These are phyloP conservation scores for Strongylocentrotus purpuratus DNA, from an alignment of 35 echinoderm and acorn worm species.

Conservation along the genomic window DNA sequence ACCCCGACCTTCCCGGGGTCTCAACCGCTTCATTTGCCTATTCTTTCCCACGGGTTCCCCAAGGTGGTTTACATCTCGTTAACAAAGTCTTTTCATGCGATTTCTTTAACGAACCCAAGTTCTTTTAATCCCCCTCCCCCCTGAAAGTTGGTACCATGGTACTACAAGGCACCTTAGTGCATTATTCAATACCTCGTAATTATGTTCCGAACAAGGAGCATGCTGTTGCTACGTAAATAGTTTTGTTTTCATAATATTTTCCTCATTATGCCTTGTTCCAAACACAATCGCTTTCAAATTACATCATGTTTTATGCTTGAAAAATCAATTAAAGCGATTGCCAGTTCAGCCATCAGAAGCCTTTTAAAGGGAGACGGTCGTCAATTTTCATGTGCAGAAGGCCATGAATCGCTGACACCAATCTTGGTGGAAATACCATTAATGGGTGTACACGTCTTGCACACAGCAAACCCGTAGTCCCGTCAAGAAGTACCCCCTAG, in stretches of 20 bases:
- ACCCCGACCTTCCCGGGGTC: not conserved
- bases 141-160: not conserved
- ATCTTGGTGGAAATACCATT: too few relatives aligned
- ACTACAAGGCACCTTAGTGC: not conserved
- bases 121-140: not conserved
- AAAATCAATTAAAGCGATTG: not conserved
- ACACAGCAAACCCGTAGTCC: too few relatives aligned
- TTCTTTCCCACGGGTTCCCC: not conserved
- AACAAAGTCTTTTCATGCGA: not conserved
- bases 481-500: too few relatives aligned
- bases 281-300: not conserved
- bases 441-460: too few relatives aligned
- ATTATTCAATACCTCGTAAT: not conserved
- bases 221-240: not conserved
- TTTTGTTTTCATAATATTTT: not conserved
- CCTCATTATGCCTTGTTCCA: not conserved
- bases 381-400: too few relatives aligned
- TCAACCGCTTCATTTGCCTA: not conserved
- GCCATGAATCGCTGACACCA: too few relatives aligned
- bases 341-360: too few relatives aligned
- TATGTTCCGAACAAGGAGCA: not conserved
- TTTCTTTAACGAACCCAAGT: not conserved
- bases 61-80: not conserved
- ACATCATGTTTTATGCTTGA: not conserved
- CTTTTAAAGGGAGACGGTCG: too few relatives aligned